Conservation (phyloP, 2,888 invertebrate species). For the Stenodera caucasica region DNA sequence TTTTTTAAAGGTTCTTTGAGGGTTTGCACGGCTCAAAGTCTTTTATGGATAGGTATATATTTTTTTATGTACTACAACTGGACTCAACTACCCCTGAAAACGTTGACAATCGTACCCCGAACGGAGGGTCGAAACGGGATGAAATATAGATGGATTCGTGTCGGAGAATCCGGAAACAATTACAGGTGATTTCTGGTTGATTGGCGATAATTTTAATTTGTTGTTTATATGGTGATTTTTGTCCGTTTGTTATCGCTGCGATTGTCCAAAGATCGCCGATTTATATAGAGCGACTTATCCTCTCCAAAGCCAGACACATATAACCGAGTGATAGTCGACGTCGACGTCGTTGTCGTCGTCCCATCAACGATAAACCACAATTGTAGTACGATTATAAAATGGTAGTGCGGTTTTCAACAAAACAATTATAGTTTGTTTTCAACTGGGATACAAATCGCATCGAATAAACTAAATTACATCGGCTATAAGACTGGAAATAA, state of each 20-base stretch:
- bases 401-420: not conserved
- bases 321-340: not conserved
- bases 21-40: constrained; percentile 14
- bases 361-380: not conserved
- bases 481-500: not conserved
- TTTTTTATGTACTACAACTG: not conserved
- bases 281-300: not conserved
- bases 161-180: too few species aligned
- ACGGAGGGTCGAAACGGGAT: not conserved
- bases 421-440: not conserved
- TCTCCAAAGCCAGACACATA: not conserved
- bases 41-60: not conserved
- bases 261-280: not conserved
- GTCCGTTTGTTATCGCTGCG: constrained; percentile 1
- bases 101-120: not conserved
- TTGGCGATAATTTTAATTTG: not conserved
- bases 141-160: not conserved
- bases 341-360: constrained; percentile 1
- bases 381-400: not conserved
- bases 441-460: too few species aligned
- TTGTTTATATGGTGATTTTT: too few species aligned
- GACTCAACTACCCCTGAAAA: not conserved
- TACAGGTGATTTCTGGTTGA: not conserved
- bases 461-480: not conserved
- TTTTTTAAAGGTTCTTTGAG: constrained; percentile 7